Evolutionary conservation across 2,113 vertebrate genomes (phyloP).

Genomic region (Hippoglossus stenolepis): DNA sequence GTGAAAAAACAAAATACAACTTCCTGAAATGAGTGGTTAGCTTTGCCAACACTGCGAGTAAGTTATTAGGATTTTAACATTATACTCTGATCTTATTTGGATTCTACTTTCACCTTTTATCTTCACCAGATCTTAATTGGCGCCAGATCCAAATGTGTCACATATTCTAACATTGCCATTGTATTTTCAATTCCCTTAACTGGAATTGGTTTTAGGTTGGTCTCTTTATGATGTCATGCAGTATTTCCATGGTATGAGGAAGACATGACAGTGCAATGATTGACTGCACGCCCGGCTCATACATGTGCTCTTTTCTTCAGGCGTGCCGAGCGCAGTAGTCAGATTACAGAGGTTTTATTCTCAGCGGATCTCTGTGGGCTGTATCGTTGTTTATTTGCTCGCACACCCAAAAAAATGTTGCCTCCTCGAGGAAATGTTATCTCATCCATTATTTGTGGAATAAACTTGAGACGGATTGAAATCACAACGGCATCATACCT

Average conservation of each 20-base stretch:
- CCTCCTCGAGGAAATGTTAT: neutral
- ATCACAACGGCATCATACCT: neutral
- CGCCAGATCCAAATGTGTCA: neutral
- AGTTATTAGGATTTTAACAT: neutral
- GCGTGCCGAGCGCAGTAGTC: neutral
- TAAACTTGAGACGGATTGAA: neutral
- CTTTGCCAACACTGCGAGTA: neutral
- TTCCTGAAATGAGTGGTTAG: constrained; percentile 47
- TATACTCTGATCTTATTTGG: neutral
- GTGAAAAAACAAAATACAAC: constrained; percentile 37
- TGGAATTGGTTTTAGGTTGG: neutral
- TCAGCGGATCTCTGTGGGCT: neutral
- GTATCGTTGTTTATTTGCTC: neutral
- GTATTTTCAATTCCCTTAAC: neutral
- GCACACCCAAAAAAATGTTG: neutral
- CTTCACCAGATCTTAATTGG: no score
- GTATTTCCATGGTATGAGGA: constrained; percentile 3
- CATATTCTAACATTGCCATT: neutral
- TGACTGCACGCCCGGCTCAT: constrained; percentile 15
- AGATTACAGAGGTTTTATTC: neutral
- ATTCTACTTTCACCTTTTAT: neutral
- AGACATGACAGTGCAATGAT: constrained; percentile 36
- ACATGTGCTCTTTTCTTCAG: constrained; percentile 13
- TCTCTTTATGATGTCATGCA: constrained; percentile 10
- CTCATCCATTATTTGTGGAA: neutral